Conservation (phyloP, 1,140 invertebrate genomes). For the Hylaeus anthracinus region DNA sequence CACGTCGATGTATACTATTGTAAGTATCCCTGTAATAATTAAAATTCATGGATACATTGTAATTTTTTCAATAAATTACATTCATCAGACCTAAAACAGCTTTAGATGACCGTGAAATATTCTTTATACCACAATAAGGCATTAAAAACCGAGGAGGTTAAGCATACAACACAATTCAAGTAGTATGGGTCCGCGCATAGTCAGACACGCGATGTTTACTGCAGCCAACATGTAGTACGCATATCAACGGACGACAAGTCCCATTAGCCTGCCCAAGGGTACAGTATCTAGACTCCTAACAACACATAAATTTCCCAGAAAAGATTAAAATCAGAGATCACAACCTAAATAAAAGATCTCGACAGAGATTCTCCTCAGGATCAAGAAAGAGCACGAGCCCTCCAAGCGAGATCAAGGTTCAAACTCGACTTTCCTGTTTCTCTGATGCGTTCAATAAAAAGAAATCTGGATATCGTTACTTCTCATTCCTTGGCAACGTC, state of each 20-base stretch:
- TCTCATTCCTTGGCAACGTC: slow-evolving; percentile 58
- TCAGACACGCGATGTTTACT: background rate
- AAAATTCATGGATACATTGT: no score
- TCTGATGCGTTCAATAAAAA: background rate
- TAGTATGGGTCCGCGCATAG: background rate
- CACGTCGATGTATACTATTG: no score
- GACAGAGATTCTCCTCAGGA: background rate
- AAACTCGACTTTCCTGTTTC: slow-evolving; percentile 22
- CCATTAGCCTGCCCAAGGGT: no score
- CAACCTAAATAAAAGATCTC: background rate
- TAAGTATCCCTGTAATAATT: no score
- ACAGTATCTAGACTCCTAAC: no score
- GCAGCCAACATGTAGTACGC: no score
- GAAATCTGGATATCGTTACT: slow-evolving; percentile 59
- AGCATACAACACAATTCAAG: background rate
- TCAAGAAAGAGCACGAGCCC: slow-evolving; percentile 9
- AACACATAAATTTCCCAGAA: no score
- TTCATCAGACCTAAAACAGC: no score
- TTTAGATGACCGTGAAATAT: no score
- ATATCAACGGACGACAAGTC: background rate
- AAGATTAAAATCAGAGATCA: background rate
- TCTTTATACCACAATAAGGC: no score
- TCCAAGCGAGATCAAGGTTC: slow-evolving; percentile 1
- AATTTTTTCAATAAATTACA: no score
- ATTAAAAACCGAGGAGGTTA: no score